phyloP scores from a whole-genome alignment of 2,113 vertebrate genomes.

The Phocoena phocoena region DNA sequence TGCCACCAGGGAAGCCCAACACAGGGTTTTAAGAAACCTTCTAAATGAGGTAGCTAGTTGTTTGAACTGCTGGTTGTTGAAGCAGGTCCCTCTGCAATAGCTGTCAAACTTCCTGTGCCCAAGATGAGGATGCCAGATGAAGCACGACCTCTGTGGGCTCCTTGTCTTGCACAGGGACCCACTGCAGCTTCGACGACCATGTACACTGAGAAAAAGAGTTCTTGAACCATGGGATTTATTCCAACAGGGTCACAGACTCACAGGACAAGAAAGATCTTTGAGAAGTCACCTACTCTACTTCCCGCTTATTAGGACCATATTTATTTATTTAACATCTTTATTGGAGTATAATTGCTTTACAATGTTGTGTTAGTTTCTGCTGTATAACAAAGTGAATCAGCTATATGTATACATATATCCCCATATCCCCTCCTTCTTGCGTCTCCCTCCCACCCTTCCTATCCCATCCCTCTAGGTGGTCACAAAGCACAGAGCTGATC shows the following conservation, averaged over 20 bases:
- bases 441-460: too few relatives aligned
- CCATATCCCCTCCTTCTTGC: too few relatives aligned
- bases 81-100: neutral
- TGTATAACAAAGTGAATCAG: too few relatives aligned
- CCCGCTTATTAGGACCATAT: neutral
- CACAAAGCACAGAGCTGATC: too few relatives aligned
- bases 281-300: neutral
- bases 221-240: neutral
- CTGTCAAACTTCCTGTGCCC: neutral
- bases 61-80: neutral
- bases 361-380: too few relatives aligned
- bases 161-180: neutral
- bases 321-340: too few relatives aligned
- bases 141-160: neutral
- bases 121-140: neutral
- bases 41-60: neutral
- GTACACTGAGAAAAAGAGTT: neutral
- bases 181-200: neutral
- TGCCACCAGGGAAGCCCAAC: neutral
- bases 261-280: neutral
- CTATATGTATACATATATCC: too few relatives aligned
- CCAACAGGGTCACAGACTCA: neutral
- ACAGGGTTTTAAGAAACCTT: slow-evolving; percentile 35
- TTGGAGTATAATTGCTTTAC: too few relatives aligned
- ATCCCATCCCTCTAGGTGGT: too few relatives aligned